Conservation (phyloP, 2,113 vertebrate species). For the Vidua macroura region DNA sequence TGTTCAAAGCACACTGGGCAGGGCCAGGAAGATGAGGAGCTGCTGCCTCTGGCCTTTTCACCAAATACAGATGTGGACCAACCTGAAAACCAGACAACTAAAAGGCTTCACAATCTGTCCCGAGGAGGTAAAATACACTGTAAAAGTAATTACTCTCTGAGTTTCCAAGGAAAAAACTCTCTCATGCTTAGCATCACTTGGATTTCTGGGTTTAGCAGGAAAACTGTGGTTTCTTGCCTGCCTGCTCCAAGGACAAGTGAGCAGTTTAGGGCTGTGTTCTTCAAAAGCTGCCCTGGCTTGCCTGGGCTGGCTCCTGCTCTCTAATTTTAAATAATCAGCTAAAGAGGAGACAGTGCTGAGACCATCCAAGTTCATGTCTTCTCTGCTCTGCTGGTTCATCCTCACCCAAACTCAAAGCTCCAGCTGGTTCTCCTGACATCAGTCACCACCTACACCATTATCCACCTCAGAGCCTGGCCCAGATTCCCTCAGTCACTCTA, state of each 20-base stretch:
- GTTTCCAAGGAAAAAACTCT: neutral
- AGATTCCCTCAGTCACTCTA: neutral
- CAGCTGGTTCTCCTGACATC: neutral
- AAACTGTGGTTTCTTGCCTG: neutral
- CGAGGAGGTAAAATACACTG: neutral
- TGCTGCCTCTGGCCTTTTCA: neutral
- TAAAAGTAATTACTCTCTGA: neutral
- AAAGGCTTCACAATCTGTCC: neutral
- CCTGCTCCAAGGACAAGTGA: neutral
- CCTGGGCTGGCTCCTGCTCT: neutral
- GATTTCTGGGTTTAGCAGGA: neutral
- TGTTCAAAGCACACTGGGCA: neutral
- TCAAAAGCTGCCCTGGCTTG: neutral
- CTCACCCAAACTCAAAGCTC: neutral
- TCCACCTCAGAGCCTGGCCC: neutral
- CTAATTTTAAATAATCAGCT: neutral
- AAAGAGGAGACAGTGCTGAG: neutral
- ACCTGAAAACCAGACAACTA: neutral
- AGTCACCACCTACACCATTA: neutral
- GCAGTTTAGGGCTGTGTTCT: neutral
- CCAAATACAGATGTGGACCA: neutral
- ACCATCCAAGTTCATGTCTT: neutral
- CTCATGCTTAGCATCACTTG: neutral
- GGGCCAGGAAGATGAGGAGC: neutral
- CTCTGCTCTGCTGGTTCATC: neutral